A percentile compares a stretch with the other conserved stretches of the same genome.
phyloP scores from a whole-genome alignment of 2,888 invertebrate genomes.

The Clepsis dumicolana region DNA sequence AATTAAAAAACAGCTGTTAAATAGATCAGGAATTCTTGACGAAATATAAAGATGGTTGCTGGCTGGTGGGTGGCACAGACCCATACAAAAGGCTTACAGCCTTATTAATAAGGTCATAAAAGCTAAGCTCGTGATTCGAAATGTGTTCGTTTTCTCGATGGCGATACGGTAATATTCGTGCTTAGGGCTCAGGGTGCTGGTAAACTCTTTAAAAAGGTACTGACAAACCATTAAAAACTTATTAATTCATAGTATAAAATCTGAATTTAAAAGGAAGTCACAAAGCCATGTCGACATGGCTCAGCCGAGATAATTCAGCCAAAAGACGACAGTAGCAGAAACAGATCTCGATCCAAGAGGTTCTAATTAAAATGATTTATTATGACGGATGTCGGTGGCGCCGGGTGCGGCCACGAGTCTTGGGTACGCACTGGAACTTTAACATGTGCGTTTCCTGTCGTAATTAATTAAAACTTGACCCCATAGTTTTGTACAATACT shows the following conservation, averaged over 20 bases:
- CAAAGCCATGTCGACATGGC: conserved; percentile 17
- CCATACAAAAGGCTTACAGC: too few relatives aligned
- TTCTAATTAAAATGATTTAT: conserved; percentile 34
- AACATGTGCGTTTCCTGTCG: conserved; percentile 2
- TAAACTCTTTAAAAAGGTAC: background rate
- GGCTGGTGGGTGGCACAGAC: too few relatives aligned
- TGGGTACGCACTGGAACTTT: conserved; percentile 12
- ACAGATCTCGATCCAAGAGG: conserved; percentile 27
- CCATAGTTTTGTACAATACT: too few relatives aligned
- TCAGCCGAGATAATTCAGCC: conserved; percentile 1
- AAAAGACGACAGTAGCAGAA: conserved; percentile 13
- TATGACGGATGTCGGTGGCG: conserved; percentile 16
- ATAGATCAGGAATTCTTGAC: too few relatives aligned
- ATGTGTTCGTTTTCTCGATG: too few relatives aligned
- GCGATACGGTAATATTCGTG: too few relatives aligned
- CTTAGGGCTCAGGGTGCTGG: too few relatives aligned
- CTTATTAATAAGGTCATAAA: too few relatives aligned
- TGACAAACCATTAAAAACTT: background rate
- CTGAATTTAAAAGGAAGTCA: conserved; percentile 1
- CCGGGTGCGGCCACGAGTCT: conserved; percentile 17
- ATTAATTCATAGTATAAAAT: background rate
- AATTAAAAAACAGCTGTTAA: too few relatives aligned
- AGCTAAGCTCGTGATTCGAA: too few relatives aligned
- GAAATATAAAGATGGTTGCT: too few relatives aligned
- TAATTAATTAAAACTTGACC: background rate